Evolutionary conservation across 2,113 vertebrate species (phyloP).

Genomic region (Platanista minor): DNA sequence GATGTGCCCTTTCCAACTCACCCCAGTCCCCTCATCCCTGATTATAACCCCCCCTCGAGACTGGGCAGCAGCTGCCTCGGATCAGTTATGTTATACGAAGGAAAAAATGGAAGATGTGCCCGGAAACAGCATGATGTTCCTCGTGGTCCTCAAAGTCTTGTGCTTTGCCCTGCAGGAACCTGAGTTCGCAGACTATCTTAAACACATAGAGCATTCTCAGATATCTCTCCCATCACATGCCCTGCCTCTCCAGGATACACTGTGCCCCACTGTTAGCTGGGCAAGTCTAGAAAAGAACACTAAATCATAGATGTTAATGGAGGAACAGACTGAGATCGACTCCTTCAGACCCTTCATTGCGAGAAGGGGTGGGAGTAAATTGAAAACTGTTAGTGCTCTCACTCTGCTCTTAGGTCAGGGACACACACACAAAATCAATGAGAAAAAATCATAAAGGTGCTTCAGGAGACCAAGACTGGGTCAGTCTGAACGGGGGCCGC

Average conservation of each 20-base stretch:
- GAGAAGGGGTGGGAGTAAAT: background rate
- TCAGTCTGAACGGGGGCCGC: background rate
- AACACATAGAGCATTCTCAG: background rate
- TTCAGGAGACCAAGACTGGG: background rate
- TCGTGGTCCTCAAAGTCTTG: fast-evolving
- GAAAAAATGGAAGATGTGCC: background rate
- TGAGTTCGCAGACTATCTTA: background rate
- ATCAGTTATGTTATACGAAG: background rate
- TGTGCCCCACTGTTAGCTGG: background rate
- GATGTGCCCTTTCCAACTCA: background rate
- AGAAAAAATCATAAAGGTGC: background rate
- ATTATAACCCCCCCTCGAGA: background rate
- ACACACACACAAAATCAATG: background rate
- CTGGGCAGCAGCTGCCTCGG: background rate
- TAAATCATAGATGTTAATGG: background rate
- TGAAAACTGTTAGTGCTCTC: background rate
- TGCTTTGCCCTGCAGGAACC: background rate
- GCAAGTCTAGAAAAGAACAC: background rate
- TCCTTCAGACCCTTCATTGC: background rate
- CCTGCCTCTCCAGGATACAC: background rate
- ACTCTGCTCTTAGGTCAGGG: background rate
- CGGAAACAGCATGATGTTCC: background rate
- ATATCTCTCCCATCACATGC: background rate
- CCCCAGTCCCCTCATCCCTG: background rate
- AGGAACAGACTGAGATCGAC: background rate